Conservation (phyloP, 1,140 invertebrate genomes). For the Delia radicum region DNA sequence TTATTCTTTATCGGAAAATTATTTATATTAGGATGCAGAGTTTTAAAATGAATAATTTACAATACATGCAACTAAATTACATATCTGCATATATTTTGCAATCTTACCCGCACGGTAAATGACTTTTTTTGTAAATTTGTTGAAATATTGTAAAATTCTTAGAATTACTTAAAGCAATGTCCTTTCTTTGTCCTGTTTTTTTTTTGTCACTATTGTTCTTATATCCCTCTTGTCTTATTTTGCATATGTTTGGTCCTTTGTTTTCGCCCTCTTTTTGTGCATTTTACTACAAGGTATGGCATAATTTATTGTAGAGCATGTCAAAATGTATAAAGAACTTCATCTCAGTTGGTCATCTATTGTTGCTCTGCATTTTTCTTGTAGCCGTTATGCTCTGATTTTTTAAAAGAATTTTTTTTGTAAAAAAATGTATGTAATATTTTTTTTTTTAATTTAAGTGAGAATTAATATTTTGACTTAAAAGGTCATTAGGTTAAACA, state of each 20-base stretch:
- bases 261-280: neutral
- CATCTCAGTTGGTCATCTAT: neutral
- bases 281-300: neutral
- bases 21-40: neutral
- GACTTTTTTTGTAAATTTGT: conserved; percentile 1
- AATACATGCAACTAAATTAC: neutral
- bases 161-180: neutral
- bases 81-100: neutral
- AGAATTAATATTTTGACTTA: conserved; percentile 4
- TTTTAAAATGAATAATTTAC: neutral
- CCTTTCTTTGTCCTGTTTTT: neutral
- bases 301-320: conserved; percentile 18
- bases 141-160: neutral
- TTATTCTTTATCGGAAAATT: too few relatives aligned
- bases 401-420: neutral
- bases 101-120: neutral
- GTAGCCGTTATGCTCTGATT: neutral
- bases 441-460: neutral
- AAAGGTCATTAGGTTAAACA: neutral
- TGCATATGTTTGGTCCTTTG: conserved; percentile 2
- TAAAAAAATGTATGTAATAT: neutral
- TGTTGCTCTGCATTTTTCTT: neutral
- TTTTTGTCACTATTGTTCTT: neutral
- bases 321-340: neutral
- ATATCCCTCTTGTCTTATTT: neutral